phyloP scores from a whole-genome alignment of 2,888 invertebrate species.

The Cosmorhoe ocellata region DNA sequence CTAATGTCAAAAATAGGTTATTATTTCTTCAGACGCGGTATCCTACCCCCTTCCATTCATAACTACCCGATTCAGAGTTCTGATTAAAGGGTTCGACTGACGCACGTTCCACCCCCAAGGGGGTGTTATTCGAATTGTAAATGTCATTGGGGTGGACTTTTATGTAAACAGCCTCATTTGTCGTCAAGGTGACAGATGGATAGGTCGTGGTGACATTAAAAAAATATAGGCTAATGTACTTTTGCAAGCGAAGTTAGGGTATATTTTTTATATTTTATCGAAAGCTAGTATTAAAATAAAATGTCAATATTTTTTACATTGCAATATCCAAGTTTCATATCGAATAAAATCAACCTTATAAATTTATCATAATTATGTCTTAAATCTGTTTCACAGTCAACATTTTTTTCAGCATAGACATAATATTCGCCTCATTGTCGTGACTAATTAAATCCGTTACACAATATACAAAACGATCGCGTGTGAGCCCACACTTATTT shows the following conservation, averaged over 20 bases:
- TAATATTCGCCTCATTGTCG: slow-evolving; percentile 7
- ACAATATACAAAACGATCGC: slow-evolving; percentile 13
- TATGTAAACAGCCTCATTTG: slow-evolving; percentile 30
- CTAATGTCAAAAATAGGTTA: too few relatives aligned
- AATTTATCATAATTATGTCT: too few relatives aligned
- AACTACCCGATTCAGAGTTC: neutral
- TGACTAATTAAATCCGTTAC: slow-evolving; percentile 20
- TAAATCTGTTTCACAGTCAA: too few relatives aligned
- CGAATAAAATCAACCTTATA: too few relatives aligned
- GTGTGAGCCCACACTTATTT: neutral
- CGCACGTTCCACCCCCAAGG: slow-evolving; percentile 5
- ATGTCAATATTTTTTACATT: too few relatives aligned
- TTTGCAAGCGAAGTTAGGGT: too few relatives aligned
- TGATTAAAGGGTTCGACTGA: slow-evolving; percentile 8
- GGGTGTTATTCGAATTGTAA: slow-evolving; percentile 36
- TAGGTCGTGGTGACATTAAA: slow-evolving; percentile 2
- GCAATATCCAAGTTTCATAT: too few relatives aligned
- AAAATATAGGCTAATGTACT: neutral
- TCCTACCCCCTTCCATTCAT: too few relatives aligned
- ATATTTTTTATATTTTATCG: too few relatives aligned
- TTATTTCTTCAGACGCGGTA: too few relatives aligned
- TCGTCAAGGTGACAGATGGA: slow-evolving; percentile 18
- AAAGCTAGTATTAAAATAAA: too few relatives aligned
- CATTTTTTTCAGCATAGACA: too few relatives aligned
- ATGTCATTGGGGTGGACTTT: slow-evolving; percentile 29